phyloP scores from a whole-genome alignment of 2,113 vertebrate species.

The Rafetus swinhoei region DNA sequence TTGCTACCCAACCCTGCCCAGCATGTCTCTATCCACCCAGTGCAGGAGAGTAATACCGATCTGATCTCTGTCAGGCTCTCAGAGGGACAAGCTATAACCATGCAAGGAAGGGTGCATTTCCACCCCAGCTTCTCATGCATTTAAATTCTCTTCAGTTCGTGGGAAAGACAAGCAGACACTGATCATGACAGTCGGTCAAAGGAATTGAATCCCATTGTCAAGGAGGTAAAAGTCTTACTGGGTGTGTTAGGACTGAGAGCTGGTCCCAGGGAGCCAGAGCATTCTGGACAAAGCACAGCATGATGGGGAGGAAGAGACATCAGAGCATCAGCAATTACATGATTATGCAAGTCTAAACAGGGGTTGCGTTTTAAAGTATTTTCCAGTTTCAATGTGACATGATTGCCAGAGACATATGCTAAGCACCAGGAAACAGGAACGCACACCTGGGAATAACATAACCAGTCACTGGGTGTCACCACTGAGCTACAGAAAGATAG shows the following conservation, averaged over 20 bases:
- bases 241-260: background rate
- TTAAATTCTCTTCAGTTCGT: slow-evolving; percentile 10
- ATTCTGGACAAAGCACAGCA: slow-evolving; percentile 24
- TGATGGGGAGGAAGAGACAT: slow-evolving; percentile 38
- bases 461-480: slow-evolving; percentile 85
- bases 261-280: background rate
- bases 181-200: background rate
- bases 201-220: background rate
- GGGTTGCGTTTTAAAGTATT: slow-evolving; percentile 70
- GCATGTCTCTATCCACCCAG: background rate
- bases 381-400: slow-evolving; percentile 49
- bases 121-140: background rate
- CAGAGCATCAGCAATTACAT: slow-evolving; percentile 67
- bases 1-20: background rate
- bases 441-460: slow-evolving; percentile 73
- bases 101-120: background rate
- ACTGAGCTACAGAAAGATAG: slow-evolving; percentile 78
- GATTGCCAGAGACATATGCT: slow-evolving; percentile 42
- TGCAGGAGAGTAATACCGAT: background rate
- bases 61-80: background rate
- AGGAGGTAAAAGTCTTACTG: background rate
- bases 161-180: background rate
- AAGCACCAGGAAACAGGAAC: slow-evolving; percentile 22
- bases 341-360: slow-evolving; percentile 74
- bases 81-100: rapidly evolving